Conservation (phyloP, 2,888 invertebrate species). For the Xestobium rufovillosum region DNA sequence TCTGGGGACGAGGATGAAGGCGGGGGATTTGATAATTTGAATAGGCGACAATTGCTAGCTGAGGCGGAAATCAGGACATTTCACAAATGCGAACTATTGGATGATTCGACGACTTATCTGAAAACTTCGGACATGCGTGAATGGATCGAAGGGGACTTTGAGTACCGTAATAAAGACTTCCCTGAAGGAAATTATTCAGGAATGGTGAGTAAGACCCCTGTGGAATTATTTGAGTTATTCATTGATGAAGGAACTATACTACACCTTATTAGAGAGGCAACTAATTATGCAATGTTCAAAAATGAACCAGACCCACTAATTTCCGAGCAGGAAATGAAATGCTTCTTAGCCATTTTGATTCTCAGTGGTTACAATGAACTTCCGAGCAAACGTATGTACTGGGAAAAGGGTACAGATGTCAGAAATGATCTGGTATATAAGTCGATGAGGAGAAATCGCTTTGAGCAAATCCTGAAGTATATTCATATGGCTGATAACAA, state of each 20-base stretch:
- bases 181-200: too few species aligned
- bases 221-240: too few species aligned
- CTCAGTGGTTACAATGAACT: conserved; percentile 4
- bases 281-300: too few species aligned
- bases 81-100: too few species aligned
- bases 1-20: conserved; percentile 16
- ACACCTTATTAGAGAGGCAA: too few species aligned
- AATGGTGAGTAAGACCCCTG: too few species aligned
- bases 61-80: conserved; percentile 15
- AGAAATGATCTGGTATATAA: conserved; percentile 18
- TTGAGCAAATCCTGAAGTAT: conserved; percentile 18
- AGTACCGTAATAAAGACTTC: too few species aligned
- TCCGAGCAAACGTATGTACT: conserved; percentile 8
- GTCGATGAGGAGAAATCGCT: conserved; percentile 20
- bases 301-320: too few species aligned
- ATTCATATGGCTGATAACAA: conserved; percentile 20
- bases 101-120: too few species aligned
- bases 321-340: conserved; percentile 11
- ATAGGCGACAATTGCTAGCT: conserved; percentile 14
- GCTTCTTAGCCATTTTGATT: conserved; percentile 9
- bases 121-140: too few species aligned
- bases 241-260: too few species aligned
- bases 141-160: too few species aligned
- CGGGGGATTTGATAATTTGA: conserved; percentile 17
- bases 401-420: conserved; percentile 17